These are phyloP conservation scores for Chunga burmeisteri DNA, from an alignment of 2,113 vertebrate genomes.

Conservation along the genomic window DNA sequence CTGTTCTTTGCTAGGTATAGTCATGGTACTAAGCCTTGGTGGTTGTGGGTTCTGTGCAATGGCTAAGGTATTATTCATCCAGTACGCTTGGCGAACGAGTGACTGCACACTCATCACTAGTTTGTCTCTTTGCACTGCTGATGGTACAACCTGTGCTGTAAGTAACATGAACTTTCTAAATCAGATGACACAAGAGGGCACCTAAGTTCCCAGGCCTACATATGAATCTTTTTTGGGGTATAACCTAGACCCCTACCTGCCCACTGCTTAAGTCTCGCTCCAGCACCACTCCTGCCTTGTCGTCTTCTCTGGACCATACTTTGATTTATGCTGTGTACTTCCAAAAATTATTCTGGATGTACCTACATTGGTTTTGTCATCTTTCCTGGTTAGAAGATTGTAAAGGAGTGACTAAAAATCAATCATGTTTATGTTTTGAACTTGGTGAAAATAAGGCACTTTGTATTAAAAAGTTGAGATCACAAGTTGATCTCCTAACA, in stretches of 20 bases:
- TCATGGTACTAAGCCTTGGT: neutral
- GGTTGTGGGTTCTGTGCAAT: neutral
- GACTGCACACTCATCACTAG: neutral
- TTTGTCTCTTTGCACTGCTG: neutral
- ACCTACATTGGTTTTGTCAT: neutral
- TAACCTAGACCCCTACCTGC: neutral
- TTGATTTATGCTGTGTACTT: neutral
- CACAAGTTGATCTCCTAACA: neutral
- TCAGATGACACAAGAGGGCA: too few species aligned
- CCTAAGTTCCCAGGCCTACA: neutral
- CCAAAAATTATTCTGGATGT: neutral
- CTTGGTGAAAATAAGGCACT: neutral
- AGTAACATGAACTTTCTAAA: neutral
- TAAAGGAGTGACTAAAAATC: neutral
- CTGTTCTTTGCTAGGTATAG: neutral
- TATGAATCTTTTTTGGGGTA: neutral
- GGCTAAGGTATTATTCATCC: neutral
- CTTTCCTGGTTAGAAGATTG: neutral
- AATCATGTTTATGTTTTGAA: neutral
- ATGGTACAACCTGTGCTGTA: neutral
- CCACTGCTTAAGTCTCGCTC: neutral
- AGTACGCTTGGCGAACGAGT: rapidly evolving
- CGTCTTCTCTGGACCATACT: neutral
- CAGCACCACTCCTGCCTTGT: neutral
- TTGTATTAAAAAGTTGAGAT: neutral